Evolutionary conservation across 2,113 vertebrate species (phyloP), one percentile per base, ranked within the genome.

Genomic region (Gasterosteus nipponicus): DNA sequence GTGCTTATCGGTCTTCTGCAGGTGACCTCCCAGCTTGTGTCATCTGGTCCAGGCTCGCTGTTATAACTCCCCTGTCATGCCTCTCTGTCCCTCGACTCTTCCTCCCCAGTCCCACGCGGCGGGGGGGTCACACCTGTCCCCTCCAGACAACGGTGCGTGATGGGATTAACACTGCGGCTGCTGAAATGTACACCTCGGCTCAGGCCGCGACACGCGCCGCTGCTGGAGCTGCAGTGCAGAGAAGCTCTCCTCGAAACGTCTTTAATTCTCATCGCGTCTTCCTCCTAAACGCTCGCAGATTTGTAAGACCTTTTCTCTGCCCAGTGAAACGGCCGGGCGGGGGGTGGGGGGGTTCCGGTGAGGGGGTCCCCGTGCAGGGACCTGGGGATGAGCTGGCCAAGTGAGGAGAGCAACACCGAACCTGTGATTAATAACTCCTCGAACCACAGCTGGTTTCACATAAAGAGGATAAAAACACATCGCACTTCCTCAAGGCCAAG

Each of bases 121-220:
- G 61, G 59, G 47, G 59, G 80, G 57, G 75, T 83, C 82, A 76
- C 86, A 79, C 73, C 88, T 86, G 82, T 84, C 83, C 38, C 89
- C 86, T 84, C 73, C 77, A 54, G 31, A 65, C 54, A 58, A 1
- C 53, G 1, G 26, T 7, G 47, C 10, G 46, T 91, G 81, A 90
- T 83, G 86, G 77, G 83, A 73, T 84, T 68, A 77, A 88, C 91
- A 29, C 91, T 66, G 62, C 26, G 7, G 66, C 92, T 81, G 87
- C 84, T 88, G 89, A 91, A 91, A 87, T 2, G 56, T 91, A 78
- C 91, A 90, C 92, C 86, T 91, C 69, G 3, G 26, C 74, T 69
- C 80, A 31, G 53, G 65, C 53, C 29, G 68, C 3, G 56, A 57
- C 73, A 69, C 41, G n/a, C 76, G 22, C 47, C 39, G 7, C 73